phyloP scores from a whole-genome alignment of 1,140 invertebrate genomes.

The Drosophila sturtevanti region DNA sequence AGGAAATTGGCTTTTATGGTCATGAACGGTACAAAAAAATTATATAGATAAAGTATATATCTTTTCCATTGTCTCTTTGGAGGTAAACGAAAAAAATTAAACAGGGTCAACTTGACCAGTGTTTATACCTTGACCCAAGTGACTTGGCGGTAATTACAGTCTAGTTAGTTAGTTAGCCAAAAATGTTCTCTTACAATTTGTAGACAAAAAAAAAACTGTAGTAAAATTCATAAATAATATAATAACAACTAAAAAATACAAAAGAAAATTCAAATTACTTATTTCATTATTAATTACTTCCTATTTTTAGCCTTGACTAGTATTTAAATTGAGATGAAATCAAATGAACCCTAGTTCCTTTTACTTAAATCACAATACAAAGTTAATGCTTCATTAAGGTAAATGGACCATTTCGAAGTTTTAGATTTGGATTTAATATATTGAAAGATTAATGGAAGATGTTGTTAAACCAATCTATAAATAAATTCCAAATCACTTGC shows the following conservation, averaged over 20 bases:
- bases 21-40: constrained; percentile 11
- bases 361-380: not conserved
- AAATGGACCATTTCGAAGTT: constrained; percentile 11
- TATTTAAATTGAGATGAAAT: not conserved
- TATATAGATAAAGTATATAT: constrained; percentile 7
- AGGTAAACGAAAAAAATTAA: constrained; percentile 37
- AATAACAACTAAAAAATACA: not conserved
- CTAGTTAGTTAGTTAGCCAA: too few relatives aligned
- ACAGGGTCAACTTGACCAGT: constrained; percentile 38
- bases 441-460: not conserved
- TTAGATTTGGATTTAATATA: not conserved
- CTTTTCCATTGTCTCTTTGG: constrained; percentile 32
- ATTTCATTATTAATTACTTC: constrained; percentile 44
- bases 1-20: constrained; percentile 46
- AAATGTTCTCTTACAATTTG: constrained; percentile 12
- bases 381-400: constrained; percentile 15
- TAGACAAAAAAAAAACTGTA: constrained; percentile 1
- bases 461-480: not conserved
- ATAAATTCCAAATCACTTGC: not conserved
- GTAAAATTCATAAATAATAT: constrained; percentile 1
- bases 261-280: constrained; percentile 1
- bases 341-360: not conserved
- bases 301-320: constrained; percentile 42
- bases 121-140: constrained; percentile 38
- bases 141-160: constrained; percentile 16